Evolutionary conservation across 2,888 invertebrate species (phyloP), one percentile per base, ranked within the genome.

Genomic region (Aelia acuminata): DNA sequence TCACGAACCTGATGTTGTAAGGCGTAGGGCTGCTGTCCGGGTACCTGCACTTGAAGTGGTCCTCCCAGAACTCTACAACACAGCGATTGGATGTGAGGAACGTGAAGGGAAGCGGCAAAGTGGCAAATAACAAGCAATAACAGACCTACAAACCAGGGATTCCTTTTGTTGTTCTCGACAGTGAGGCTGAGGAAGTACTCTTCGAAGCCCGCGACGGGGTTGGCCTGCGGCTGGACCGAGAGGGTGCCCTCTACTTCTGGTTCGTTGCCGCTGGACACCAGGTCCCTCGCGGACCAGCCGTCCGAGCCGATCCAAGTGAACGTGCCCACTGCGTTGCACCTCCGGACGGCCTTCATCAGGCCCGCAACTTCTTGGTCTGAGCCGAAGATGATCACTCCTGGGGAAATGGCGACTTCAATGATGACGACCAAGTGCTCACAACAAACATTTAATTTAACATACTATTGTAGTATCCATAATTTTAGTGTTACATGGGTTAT

Each of bases 291-390:
- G 91, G 97, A 97, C 98, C 98, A 98, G 0, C 98, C 98, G 91
- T 98, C 98, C 39, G 98, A 98, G 0, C 98, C 98, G 63, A 98
- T 98, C 98, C 98, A 98, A 88, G 97, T 96, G 93, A 98, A 99
- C 88, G 95, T 94, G 8, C 97, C 96, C 0, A 98, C 98, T 20
- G 97, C 97, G 91, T 98, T 97, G 90, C 95, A 95, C 8, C 98
- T 94, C 89, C 96, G 94, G 0, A 98, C 97, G 0, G 98, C 98
- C 85, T 96, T 94, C 98, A 99, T 99, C 89, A 99, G 95, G 50
- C 97, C 98, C 0, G 98, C 97, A 18, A 98, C 98, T 93, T 98
- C 98, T 93, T 98, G 98, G 93, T 98, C 98, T 0, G 98, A 98
- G 0, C 97, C 98, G 92, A 98, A 98, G 91, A 98, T 96, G 89